These are phyloP conservation scores for Brachionus sp. DNA, from an alignment of 1,140 invertebrate genomes.

Conservation along the genomic window DNA sequence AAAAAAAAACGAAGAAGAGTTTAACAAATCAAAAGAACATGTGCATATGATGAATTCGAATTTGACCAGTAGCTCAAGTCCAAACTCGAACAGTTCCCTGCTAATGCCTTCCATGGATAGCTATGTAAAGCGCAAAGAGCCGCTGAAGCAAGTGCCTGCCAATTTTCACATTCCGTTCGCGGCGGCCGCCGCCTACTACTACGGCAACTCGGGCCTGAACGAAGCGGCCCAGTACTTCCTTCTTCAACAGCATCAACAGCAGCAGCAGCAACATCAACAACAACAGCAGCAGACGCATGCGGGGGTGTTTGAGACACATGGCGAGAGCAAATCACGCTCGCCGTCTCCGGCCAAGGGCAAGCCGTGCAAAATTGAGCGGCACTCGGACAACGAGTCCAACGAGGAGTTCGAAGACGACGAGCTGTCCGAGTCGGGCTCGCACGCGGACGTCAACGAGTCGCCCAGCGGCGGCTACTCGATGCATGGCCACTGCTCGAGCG, in stretches of 20 bases:
- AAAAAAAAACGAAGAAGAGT: too few species aligned
- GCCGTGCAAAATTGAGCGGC: neutral
- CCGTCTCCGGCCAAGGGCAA: neutral
- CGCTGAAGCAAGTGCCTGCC: neutral
- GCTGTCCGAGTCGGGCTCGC: constrained; percentile 28
- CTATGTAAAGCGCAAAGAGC: neutral
- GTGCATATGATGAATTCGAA: constrained; percentile 17
- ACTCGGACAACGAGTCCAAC: constrained; percentile 20
- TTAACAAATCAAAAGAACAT: neutral
- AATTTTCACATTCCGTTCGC: constrained; percentile 10
- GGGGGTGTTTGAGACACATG: neutral
- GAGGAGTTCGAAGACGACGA: constrained; percentile 23
- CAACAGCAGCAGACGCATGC: neutral
- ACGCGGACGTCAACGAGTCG: neutral
- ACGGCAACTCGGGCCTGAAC: constrained; percentile 10
- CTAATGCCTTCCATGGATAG: neutral
- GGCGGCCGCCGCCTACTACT: constrained; percentile 36
- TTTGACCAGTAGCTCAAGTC: neutral
- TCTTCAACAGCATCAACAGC: constrained; percentile 34
- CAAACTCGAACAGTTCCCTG: neutral
- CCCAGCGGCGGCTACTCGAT: neutral
- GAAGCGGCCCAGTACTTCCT: constrained; percentile 16
- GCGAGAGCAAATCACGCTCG: neutral
- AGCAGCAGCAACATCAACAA: neutral
- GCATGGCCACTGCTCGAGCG: neutral